Percentiles rank a stretch among this genome's conserved stretches.
Conservation (phyloP, 1,140 invertebrate species). For the Pseudomyrmex flavicornis region DNA sequence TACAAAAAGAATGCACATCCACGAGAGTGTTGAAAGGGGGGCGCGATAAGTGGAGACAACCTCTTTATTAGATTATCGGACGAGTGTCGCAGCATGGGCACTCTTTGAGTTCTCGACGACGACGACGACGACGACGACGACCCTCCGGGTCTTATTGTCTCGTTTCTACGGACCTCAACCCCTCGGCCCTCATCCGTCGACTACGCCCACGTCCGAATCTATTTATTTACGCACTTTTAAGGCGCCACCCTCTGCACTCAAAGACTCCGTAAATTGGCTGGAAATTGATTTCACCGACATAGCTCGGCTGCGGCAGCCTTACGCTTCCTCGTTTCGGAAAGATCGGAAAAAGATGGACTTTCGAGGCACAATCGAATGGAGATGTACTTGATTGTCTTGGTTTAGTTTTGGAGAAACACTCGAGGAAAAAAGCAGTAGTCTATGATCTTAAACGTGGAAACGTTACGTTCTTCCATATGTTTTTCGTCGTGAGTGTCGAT, state of each 20-base stretch:
- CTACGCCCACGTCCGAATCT: constrained; percentile 75
- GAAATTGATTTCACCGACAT: constrained; percentile 82
- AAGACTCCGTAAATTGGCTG: constrained; percentile 79
- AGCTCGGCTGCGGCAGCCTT: constrained; percentile 18
- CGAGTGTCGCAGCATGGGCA: constrained; percentile 77
- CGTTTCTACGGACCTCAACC: constrained; percentile 69
- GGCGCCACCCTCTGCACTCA: constrained; percentile 71
- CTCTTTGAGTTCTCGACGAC: constrained; percentile 72
- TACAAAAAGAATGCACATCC: constrained; percentile 54
- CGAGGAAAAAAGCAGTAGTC: not conserved
- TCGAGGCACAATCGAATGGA: constrained; percentile 15
- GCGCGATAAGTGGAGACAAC: constrained; percentile 70
- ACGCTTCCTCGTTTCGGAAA: constrained; percentile 1
- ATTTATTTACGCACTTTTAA: constrained; percentile 85
- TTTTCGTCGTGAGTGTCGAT: not conserved
- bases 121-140: constrained; percentile 47
- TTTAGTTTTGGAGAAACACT: not conserved
- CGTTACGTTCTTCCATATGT: not conserved
- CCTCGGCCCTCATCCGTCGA: constrained; percentile 67
- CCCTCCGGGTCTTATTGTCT: constrained; percentile 82
- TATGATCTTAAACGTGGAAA: not conserved
- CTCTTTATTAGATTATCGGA: constrained; percentile 85
- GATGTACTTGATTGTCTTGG: constrained; percentile 20
- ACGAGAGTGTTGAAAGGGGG: constrained; percentile 41
- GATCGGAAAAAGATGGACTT: constrained; percentile 21